Percentiles rank a stretch among this genome's conserved stretches.
These are phyloP conservation scores for Microplitis manilae DNA, from an alignment of 2,888 invertebrate species.

Conservation along the genomic window DNA sequence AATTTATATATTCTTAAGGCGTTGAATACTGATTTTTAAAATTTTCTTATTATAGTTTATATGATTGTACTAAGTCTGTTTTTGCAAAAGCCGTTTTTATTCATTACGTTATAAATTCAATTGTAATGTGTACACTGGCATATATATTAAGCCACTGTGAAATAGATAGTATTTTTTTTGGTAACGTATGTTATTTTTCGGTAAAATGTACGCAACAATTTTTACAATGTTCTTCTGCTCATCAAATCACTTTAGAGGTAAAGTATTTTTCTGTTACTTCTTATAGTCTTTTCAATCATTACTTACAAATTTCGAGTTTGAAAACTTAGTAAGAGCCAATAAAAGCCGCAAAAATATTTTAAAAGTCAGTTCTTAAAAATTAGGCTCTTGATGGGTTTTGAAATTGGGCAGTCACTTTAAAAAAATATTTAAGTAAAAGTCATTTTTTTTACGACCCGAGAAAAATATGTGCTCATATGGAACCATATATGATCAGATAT, in stretches of 20 bases:
- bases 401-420: too few relatives aligned
- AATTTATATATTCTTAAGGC: neutral
- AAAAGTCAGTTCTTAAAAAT: too few relatives aligned
- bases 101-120: neutral
- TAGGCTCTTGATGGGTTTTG: too few relatives aligned
- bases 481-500: too few relatives aligned
- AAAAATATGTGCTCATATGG: too few relatives aligned
- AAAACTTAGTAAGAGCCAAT: too few relatives aligned
- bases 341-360: too few relatives aligned
- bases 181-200: neutral
- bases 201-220: neutral
- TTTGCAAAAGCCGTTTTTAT: neutral
- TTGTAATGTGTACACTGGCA: slow-evolving; percentile 10
- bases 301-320: neutral
- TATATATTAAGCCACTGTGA: neutral
- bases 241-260: slow-evolving; percentile 12
- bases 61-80: neutral
- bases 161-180: neutral
- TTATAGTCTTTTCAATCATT: neutral
- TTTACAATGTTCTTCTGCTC: slow-evolving; percentile 12
- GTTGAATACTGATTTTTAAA: neutral
- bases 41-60: neutral
- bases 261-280: neutral
- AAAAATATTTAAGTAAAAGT: too few relatives aligned
- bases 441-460: too few relatives aligned